Percentiles rank a stretch among this genome's conserved stretches.
Conservation (phyloP, 2,888 invertebrate species). For the Temnothorax ravouxi region DNA sequence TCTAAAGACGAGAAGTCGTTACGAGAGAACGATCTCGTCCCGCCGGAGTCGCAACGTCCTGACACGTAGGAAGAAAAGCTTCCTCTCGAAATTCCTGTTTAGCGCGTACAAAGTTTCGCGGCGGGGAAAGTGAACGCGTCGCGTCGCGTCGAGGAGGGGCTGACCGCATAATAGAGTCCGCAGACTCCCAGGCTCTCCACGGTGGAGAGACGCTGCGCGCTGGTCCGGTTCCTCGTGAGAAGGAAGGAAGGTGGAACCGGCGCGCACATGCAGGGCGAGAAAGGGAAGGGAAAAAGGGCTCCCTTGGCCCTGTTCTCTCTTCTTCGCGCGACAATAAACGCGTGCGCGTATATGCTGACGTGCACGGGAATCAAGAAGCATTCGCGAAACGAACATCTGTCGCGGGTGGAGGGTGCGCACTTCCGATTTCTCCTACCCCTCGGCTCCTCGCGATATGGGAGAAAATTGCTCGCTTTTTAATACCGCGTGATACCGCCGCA, state of each 20-base stretch:
- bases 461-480: conserved; percentile 13
- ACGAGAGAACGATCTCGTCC: conserved; percentile 4
- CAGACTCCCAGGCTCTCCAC: conserved; percentile 33
- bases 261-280: neutral
- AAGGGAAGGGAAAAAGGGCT: neutral
- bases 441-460: neutral
- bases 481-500: conserved; percentile 1
- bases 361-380: conserved; percentile 29
- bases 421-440: conserved; percentile 33
- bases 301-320: neutral
- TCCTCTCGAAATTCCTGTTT: conserved; percentile 21
- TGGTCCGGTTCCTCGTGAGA: conserved; percentile 41
- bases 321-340: conserved; percentile 27
- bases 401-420: conserved; percentile 17
- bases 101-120: conserved; percentile 13
- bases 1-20: conserved; percentile 7
- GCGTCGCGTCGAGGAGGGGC: neutral
- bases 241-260: conserved; percentile 19
- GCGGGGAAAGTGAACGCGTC: conserved; percentile 26
- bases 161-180: conserved; percentile 29
- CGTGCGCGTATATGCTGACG: conserved; percentile 19
- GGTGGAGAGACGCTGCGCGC: neutral
- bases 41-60: neutral
- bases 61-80: neutral
- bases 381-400: conserved; percentile 51